Conservation (phyloP, 2,888 invertebrate species). For the Schizotus pectinicornis region DNA sequence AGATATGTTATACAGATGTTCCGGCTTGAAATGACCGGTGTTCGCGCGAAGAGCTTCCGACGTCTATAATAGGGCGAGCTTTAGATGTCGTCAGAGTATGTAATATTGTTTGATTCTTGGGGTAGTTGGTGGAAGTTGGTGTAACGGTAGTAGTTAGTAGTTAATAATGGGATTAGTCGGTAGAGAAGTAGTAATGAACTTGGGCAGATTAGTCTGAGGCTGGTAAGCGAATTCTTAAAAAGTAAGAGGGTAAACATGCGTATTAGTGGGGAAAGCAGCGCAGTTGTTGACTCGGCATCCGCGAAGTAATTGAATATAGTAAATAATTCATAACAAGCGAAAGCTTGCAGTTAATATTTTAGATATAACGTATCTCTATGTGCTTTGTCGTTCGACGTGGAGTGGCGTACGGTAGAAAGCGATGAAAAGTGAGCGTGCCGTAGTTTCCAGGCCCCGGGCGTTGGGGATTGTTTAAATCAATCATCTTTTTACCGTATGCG, state of each 20-base stretch:
- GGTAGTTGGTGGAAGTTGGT: too few relatives aligned
- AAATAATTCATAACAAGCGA: conserved; percentile 10
- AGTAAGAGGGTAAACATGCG: too few relatives aligned
- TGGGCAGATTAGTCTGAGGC: too few relatives aligned
- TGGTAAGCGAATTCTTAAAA: too few relatives aligned
- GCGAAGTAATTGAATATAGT: conserved; percentile 2
- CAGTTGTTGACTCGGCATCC: not conserved
- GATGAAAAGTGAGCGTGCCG: conserved; percentile 36
- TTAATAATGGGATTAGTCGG: too few relatives aligned
- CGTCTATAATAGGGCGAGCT: not conserved
- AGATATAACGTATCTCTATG: conserved; percentile 20
- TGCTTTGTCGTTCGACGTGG: conserved; percentile 26
- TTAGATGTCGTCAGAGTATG: not conserved
- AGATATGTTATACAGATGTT: not conserved
- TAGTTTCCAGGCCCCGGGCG: conserved; percentile 35
- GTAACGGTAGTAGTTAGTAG: too few relatives aligned
- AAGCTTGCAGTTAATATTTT: conserved; percentile 22
- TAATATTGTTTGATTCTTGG: too few relatives aligned
- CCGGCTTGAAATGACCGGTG: too few relatives aligned
- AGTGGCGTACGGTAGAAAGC: conserved; percentile 18
- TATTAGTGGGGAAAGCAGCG: too few relatives aligned
- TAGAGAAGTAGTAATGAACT: too few relatives aligned
- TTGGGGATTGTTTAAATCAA: conserved; percentile 46
- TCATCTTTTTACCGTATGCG: conserved; percentile 46
- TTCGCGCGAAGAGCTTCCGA: not conserved